phyloP scores from a whole-genome alignment of 2,797 vertebrate species.

The Mormyrops boulengeri region DNA sequence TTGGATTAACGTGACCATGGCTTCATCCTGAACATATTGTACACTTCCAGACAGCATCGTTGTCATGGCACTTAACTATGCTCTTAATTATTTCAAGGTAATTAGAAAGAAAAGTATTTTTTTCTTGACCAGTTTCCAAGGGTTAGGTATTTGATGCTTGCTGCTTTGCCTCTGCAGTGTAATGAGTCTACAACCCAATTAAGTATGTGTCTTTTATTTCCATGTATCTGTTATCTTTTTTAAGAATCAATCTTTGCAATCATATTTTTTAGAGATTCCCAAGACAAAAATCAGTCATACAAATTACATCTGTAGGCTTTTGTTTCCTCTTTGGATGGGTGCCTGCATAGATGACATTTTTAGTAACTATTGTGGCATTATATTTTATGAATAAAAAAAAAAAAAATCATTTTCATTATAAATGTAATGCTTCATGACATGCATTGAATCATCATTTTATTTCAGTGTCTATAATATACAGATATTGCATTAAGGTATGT shows the following conservation, averaged over 20 bases:
- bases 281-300: neutral
- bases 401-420: neutral
- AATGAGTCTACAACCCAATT: constrained; percentile 16
- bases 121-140: constrained; percentile 9
- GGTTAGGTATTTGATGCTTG: neutral
- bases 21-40: neutral
- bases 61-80: constrained; percentile 5
- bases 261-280: neutral
- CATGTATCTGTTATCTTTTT: neutral
- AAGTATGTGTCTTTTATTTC: neutral
- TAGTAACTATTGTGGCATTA: neutral
- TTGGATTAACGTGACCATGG: neutral
- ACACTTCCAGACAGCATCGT: constrained; percentile 2
- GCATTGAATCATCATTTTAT: neutral
- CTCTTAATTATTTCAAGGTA: constrained; percentile 21
- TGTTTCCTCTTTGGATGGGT: neutral
- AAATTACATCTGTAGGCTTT: neutral
- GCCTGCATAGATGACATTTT: neutral
- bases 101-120: constrained; percentile 10
- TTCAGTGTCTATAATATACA: neutral
- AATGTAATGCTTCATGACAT: neutral
- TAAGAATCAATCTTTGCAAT: neutral
- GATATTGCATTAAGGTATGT: neutral
- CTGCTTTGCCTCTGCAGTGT: neutral
- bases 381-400: neutral